Evolutionary conservation across 2,113 vertebrate species (phyloP).

Genomic region (Rhodinocichla rosea): DNA sequence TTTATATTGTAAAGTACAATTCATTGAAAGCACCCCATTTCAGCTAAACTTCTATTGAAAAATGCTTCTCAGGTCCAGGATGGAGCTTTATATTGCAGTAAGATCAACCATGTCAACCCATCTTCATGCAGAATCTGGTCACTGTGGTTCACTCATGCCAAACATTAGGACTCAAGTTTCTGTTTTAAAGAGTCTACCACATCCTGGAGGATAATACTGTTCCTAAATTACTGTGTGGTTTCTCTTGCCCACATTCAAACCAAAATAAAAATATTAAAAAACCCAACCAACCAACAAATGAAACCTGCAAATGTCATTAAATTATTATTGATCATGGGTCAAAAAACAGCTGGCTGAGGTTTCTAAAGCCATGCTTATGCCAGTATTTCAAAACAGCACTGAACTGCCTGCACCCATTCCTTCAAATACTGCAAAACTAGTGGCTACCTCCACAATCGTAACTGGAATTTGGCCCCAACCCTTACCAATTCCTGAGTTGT

Average conservation of each 20-base stretch:
- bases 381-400: background rate
- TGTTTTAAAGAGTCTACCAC: background rate
- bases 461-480: background rate
- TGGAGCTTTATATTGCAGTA: background rate
- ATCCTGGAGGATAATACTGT: background rate
- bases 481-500: background rate
- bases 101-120: rapidly evolving
- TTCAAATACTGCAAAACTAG: background rate
- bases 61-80: background rate
- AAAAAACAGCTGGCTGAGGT: background rate
- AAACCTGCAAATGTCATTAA: background rate
- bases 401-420: background rate
- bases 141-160: background rate
- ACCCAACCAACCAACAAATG: background rate
- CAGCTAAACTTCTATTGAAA: background rate
- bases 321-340: background rate
- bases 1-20: background rate
- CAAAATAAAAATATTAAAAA: background rate
- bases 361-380: background rate
- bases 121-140: background rate
- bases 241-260: background rate
- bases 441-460: background rate
- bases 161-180: background rate
- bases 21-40: background rate
- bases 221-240: background rate